Conservation (phyloP, 2,888 invertebrate species). For the Archips crataeganus region DNA sequence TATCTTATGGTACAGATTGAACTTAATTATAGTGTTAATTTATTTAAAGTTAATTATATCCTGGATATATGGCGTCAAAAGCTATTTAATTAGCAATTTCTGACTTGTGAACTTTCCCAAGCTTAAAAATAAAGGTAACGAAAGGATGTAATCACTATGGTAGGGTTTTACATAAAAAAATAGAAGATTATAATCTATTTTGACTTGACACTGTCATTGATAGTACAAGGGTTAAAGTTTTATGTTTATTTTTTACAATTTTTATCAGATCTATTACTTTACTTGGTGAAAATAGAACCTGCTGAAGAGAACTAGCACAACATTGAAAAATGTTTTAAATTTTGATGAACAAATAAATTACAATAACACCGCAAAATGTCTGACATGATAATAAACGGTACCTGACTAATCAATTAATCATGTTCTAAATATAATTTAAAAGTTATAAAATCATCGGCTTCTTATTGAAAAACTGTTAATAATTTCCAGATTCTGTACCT, state of each 20-base stretch:
- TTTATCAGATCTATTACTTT: background rate
- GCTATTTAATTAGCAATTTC: too few species aligned
- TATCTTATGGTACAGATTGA: too few species aligned
- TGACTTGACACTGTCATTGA: constrained; percentile 4
- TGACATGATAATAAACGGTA: constrained; percentile 82
- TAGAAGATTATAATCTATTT: background rate
- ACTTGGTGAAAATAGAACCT: background rate
- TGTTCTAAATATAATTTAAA: background rate
- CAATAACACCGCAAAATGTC: constrained; percentile 61
- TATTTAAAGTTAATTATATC: too few species aligned
- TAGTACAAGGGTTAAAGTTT: background rate
- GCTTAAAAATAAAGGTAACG: background rate
- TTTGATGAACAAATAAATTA: background rate
- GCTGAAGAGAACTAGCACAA: background rate
- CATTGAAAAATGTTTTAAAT: background rate
- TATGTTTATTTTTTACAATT: constrained; percentile 3
- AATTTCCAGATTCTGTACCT: constrained; percentile 74
- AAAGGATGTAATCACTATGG: background rate
- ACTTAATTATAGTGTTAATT: too few species aligned
- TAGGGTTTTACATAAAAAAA: background rate
- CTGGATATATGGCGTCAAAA: too few species aligned
- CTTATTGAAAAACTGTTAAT: constrained; percentile 3
- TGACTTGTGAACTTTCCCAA: background rate
- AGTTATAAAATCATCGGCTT: background rate
- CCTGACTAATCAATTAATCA: constrained; percentile 20